These are phyloP conservation scores for Itoplectis maculator DNA, from an alignment of 2,888 invertebrate genomes.

Conservation along the genomic window DNA sequence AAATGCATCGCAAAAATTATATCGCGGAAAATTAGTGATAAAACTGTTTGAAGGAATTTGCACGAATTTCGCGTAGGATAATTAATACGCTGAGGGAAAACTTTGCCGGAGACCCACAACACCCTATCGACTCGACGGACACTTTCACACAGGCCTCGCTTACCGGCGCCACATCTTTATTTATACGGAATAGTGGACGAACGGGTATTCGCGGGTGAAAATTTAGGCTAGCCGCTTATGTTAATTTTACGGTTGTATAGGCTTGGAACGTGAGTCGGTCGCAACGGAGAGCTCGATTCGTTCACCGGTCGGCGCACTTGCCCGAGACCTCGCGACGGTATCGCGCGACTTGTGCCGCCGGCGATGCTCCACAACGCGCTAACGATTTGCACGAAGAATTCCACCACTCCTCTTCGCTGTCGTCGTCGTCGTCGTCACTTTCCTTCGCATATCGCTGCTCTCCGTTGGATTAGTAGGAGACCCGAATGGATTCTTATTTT, in stretches of 20 bases:
- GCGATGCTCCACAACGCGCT: neutral
- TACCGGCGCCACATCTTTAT: conserved; percentile 82
- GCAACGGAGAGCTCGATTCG: neutral
- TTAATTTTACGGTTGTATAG: conserved; percentile 70
- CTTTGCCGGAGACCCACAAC: conserved; percentile 10
- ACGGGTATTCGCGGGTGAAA: conserved; percentile 76
- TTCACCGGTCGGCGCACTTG: neutral
- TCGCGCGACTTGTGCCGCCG: neutral
- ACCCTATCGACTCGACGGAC: conserved; percentile 73
- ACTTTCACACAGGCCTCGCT: conserved; percentile 83
- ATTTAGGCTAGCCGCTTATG: conserved; percentile 81
- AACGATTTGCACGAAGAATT: conserved; percentile 12
- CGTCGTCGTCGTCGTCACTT: conserved; percentile 32
- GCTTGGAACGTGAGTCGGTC: conserved; percentile 26
- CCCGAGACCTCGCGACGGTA: conserved; percentile 2
- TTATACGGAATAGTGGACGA: conserved; percentile 82
- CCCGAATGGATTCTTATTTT: conserved; percentile 2
- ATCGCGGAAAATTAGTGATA: neutral
- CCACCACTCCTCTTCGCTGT: conserved; percentile 38
- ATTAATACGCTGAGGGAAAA: too few relatives aligned
- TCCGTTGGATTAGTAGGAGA: conserved; percentile 17
- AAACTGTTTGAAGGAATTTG: too few relatives aligned
- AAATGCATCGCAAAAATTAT: conserved; percentile 21
- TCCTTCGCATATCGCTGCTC: conserved; percentile 32
- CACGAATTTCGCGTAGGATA: too few relatives aligned